Conservation (phyloP, 1,140 invertebrate species). For the Pachyrhynchus sulphureomaculatus region DNA sequence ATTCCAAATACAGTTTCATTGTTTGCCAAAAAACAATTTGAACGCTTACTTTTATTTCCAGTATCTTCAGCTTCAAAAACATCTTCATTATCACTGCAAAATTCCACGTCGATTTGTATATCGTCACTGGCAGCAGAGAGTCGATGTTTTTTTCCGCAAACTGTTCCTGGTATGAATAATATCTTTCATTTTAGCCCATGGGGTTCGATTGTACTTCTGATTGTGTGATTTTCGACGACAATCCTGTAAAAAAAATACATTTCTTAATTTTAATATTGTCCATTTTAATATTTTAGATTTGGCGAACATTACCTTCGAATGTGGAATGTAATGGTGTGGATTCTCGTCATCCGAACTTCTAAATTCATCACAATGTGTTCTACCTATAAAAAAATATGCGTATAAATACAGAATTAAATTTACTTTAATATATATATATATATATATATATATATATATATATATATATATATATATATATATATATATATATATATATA, state of each 20-base stretch:
- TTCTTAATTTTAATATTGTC: not conserved
- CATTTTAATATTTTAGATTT: not conserved
- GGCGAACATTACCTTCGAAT: slow-evolving; percentile 32
- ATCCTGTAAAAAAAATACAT: not conserved
- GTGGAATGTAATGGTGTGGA: slow-evolving; percentile 37
- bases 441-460: too few relatives aligned
- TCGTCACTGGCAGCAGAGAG: slow-evolving; percentile 48
- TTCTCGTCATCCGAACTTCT: slow-evolving; percentile 42
- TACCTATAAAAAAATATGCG: slow-evolving; percentile 14
- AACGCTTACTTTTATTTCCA: slow-evolving; percentile 39
- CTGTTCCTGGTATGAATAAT: slow-evolving; percentile 72
- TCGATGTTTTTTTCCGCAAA: slow-evolving; percentile 59
- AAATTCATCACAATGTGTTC: slow-evolving; percentile 30
- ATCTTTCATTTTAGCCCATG: slow-evolving; percentile 70
- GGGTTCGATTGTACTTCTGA: slow-evolving; percentile 53
- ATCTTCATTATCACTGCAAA: slow-evolving; percentile 53
- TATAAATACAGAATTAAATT: too few relatives aligned
- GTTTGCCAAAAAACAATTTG: too few relatives aligned
- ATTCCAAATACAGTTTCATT: too few relatives aligned
- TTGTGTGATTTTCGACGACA: slow-evolving; percentile 35
- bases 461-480: too few relatives aligned
- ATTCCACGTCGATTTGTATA: slow-evolving; percentile 46
- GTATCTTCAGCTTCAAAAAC: slow-evolving; percentile 55
- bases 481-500: too few relatives aligned
- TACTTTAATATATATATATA: too few relatives aligned